phyloP scores from a whole-genome alignment of 2,797 vertebrate genomes.

The Acanthis flammea region DNA sequence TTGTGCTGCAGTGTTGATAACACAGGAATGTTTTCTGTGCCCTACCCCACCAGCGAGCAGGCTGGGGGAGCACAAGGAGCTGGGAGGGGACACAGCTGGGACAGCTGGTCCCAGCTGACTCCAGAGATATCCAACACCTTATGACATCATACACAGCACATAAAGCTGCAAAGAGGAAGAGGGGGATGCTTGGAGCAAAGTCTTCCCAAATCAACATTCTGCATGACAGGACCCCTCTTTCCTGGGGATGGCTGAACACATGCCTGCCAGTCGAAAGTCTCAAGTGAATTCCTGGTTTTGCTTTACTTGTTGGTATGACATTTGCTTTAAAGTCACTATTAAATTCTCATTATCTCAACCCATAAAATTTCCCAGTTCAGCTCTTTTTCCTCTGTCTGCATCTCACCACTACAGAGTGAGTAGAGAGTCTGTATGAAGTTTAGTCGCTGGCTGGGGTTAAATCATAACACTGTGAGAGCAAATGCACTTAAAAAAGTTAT shows the following conservation, averaged over 20 bases:
- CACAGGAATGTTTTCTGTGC: neutral
- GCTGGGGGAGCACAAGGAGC: no score
- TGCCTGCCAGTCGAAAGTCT: neutral
- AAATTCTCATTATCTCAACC: neutral
- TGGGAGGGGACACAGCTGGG: neutral
- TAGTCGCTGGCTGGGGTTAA: neutral
- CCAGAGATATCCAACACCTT: neutral
- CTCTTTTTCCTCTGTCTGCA: neutral
- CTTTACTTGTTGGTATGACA: neutral
- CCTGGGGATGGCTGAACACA: neutral
- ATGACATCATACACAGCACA: fast-evolving
- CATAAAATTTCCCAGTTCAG: neutral
- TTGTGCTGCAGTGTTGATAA: neutral
- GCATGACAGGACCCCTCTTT: fast-evolving
- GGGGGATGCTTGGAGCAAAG: neutral
- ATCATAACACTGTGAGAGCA: neutral
- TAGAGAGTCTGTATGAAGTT: neutral
- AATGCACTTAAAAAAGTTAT: neutral
- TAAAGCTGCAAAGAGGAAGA: neutral
- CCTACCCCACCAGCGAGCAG: neutral
- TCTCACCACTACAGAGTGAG: neutral
- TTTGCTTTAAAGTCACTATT: neutral
- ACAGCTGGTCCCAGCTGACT: no score
- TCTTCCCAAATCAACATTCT: neutral
- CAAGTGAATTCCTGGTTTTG: neutral